Percentiles rank a stretch among this genome's conserved stretches.
Conservation (phyloP, 2,797 vertebrate genomes). For the Melanotaenia nigrans region DNA sequence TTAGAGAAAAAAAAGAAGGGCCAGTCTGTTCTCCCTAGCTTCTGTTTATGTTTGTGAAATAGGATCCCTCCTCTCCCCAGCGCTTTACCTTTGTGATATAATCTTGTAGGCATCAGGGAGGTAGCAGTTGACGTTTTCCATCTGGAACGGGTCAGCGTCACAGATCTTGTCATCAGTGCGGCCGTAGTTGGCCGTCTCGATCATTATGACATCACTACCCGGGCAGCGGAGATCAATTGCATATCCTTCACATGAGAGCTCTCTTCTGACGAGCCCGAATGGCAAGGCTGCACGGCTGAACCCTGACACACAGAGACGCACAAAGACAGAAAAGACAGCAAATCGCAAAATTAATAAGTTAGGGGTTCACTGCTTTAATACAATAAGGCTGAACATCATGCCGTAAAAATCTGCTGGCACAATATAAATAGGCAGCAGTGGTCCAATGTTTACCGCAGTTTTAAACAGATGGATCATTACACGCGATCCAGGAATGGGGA, state of each 20-base stretch:
- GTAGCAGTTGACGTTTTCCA: constrained; percentile 99
- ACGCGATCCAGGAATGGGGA: constrained; percentile 57
- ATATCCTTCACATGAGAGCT: constrained; percentile 98
- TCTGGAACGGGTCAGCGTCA: constrained; percentile 98
- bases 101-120: constrained; percentile 99
- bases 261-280: constrained; percentile 95
- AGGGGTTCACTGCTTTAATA: constrained; percentile 52
- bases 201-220: constrained; percentile 99
- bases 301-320: constrained; percentile 75
- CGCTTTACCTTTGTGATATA: constrained; percentile 96
- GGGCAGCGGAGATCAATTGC: constrained; percentile 98
- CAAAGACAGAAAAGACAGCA: constrained; percentile 38
- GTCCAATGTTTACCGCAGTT: constrained; percentile 75
- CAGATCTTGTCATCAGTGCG: constrained; percentile 99
- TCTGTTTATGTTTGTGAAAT: constrained; percentile 70
- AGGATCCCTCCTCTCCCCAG: constrained; percentile 38
- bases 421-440: constrained; percentile 70
- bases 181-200: constrained; percentile 98
- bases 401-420: constrained; percentile 61
- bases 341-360: constrained; percentile 51
- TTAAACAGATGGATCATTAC: constrained; percentile 70
- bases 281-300: constrained; percentile 96
- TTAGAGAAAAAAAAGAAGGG: constrained; percentile 12
- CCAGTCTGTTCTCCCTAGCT: constrained; percentile 40
- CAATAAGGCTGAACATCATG: constrained; percentile 70